Conservation (phyloP, 2,113 vertebrate species). For the Donacobius atricapilla region DNA sequence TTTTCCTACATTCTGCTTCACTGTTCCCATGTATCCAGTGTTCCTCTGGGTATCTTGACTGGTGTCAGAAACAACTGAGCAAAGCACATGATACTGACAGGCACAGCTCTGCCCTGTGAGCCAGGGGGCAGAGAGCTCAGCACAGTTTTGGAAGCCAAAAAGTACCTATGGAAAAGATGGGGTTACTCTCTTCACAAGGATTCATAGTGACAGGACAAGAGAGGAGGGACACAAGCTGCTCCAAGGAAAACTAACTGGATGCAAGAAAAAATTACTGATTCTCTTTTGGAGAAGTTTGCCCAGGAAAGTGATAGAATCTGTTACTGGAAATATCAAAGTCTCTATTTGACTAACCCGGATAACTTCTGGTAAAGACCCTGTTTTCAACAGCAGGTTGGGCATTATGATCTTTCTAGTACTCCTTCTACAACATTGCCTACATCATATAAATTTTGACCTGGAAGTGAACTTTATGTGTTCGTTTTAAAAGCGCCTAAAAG, state of each 20-base stretch:
- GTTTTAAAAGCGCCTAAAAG: neutral
- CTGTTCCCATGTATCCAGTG: neutral
- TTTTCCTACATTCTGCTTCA: neutral
- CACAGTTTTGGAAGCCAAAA: neutral
- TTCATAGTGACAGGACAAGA: neutral
- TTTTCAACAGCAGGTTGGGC: neutral
- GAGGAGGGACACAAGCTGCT: neutral
- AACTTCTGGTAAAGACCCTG: neutral
- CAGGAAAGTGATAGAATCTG: neutral
- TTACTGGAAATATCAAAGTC: neutral
- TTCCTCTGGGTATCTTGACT: neutral
- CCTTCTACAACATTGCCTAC: neutral
- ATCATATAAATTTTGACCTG: neutral
- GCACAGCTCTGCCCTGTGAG: neutral
- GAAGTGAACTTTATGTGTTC: neutral
- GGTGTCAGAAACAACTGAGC: constrained; percentile 4
- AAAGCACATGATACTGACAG: neutral
- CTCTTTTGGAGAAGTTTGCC: neutral
- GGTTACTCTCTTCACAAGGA: neutral
- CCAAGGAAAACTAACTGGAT: neutral
- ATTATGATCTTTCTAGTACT: neutral
- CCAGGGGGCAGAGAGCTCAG: neutral
- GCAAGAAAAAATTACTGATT: neutral
- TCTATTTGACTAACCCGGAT: neutral
- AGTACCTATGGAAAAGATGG: neutral